phyloP scores from a whole-genome alignment of 2,888 invertebrate genomes.

The Strigamia transsilvanica region DNA sequence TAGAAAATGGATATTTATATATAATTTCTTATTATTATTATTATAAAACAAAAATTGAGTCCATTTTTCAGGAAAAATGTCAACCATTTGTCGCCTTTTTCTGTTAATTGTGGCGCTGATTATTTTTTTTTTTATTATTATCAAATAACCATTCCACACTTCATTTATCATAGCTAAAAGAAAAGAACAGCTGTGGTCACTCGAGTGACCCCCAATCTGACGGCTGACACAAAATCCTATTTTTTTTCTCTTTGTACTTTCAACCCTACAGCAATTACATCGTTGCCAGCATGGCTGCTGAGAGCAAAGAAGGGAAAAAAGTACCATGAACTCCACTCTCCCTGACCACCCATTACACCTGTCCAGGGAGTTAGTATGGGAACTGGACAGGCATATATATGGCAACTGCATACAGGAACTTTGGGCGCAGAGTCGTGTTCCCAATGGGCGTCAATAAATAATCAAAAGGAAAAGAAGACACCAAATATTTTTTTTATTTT shows the following conservation, averaged over 20 bases:
- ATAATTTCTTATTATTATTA: no score
- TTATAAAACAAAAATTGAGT: no score
- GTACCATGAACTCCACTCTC: conserved; percentile 46
- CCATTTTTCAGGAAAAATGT: neutral
- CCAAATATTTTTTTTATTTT: no score
- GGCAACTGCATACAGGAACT: neutral
- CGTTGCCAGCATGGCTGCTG: conserved; percentile 20
- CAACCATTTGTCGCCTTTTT: neutral
- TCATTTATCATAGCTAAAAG: conserved; percentile 46
- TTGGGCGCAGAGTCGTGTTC: neutral
- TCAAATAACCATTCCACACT: conserved; percentile 42
- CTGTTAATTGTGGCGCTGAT: conserved; percentile 22
- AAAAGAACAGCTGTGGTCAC: conserved; percentile 46
- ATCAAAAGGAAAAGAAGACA: neutral
- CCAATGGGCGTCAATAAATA: conserved; percentile 42
- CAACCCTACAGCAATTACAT: conserved; percentile 42
- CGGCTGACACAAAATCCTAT: conserved; percentile 2
- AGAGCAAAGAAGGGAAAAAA: conserved; percentile 7
- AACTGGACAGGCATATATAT: conserved; percentile 49
- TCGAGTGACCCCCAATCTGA: conserved; percentile 32
- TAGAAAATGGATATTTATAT: no score
- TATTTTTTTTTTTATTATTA: neutral
- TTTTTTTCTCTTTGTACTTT: conserved; percentile 41
- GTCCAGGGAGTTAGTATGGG: conserved; percentile 26
- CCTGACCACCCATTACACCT: conserved; percentile 49